Evolutionary conservation across 1,140 invertebrate genomes (phyloP).

Genomic region (Ridgeia piscesae): DNA sequence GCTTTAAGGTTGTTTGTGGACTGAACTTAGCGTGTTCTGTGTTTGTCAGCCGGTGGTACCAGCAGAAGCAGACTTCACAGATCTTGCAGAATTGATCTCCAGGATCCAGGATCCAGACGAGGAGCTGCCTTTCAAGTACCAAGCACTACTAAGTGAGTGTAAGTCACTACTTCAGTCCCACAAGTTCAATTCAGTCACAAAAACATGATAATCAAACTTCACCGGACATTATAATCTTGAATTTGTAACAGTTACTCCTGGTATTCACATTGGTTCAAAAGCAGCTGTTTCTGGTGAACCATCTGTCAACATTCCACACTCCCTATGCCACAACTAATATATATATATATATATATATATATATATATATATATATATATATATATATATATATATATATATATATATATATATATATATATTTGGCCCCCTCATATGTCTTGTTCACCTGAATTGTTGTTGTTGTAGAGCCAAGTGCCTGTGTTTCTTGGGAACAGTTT

Average conservation of each 20-base stretch:
- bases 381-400: too few relatives aligned
- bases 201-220: background rate
- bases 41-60: constrained; percentile 35
- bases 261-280: background rate
- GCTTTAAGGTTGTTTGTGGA: background rate
- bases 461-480: too few relatives aligned
- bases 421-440: too few relatives aligned
- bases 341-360: too few relatives aligned
- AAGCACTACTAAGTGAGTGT: constrained; percentile 22
- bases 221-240: background rate
- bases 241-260: background rate
- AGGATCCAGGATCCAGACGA: constrained; percentile 69
- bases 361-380: too few relatives aligned
- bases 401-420: too few relatives aligned
- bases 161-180: background rate
- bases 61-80: constrained; percentile 72
- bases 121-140: background rate
- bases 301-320: too few relatives aligned
- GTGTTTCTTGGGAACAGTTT: too few relatives aligned
- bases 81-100: constrained; percentile 94
- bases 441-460: too few relatives aligned
- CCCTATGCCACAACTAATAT: too few relatives aligned
- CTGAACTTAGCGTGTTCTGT: background rate
- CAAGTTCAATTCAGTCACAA: background rate
- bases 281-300: too few relatives aligned